Evolutionary conservation across 2,888 invertebrate species (phyloP).

Genomic region (Eulithis testata): DNA sequence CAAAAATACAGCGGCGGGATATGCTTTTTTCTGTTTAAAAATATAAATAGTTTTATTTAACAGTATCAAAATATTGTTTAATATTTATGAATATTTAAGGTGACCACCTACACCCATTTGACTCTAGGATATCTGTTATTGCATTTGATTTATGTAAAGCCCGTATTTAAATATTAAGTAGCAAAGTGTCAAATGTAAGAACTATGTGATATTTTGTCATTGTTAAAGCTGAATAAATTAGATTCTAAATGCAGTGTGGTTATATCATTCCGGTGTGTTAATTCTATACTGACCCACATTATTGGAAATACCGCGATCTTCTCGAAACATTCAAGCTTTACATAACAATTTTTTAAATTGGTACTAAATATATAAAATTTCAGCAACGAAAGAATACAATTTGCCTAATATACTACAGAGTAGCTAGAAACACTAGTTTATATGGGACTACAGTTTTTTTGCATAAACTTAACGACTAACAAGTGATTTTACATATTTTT

Average conservation of each 20-base stretch:
- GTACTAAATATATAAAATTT: conserved; percentile 3
- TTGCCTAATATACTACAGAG: conserved; percentile 6
- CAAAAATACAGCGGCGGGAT: neutral
- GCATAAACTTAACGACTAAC: neutral
- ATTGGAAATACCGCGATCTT: neutral
- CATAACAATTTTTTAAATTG: conserved; percentile 9
- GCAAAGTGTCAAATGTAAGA: conserved; percentile 62
- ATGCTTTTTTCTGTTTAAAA: neutral
- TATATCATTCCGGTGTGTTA: conserved; percentile 1
- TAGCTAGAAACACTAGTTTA: conserved; percentile 4
- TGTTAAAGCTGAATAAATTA: conserved; percentile 35
- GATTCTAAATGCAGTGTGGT: conserved; percentile 20
- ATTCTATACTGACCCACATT: neutral
- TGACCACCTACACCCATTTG: conserved; percentile 13
- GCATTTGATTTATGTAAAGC: conserved; percentile 36
- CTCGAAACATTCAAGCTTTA: conserved; percentile 2
- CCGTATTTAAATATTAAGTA: conserved; percentile 45
- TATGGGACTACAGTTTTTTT: neutral
- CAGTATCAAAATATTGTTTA: neutral
- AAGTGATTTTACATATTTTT: neutral
- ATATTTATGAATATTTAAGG: neutral
- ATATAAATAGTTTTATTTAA: no score
- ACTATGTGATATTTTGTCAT: conserved; percentile 49
- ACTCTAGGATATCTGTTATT: conserved; percentile 21
- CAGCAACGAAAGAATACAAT: neutral